Evolutionary conservation across 2,797 vertebrate genomes (phyloP).

Genomic region (Neoniphon sammara): DNA sequence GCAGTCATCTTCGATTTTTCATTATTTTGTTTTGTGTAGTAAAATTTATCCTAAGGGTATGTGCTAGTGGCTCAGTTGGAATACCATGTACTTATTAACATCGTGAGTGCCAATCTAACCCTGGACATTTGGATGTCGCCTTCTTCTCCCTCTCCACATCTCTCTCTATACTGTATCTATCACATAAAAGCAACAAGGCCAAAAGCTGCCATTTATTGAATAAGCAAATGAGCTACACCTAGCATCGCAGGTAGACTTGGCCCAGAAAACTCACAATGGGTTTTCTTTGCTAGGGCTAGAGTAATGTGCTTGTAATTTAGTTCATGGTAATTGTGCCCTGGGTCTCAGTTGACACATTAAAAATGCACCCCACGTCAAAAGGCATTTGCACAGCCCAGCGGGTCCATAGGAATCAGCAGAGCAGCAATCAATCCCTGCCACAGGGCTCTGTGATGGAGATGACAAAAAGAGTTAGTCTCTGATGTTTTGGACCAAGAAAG

Average conservation of each 20-base stretch:
- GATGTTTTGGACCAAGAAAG: slow-evolving; percentile 38
- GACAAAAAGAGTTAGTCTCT: slow-evolving; percentile 50
- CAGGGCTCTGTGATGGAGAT: slow-evolving; percentile 51
- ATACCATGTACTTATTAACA: too few species aligned
- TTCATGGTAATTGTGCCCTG: slow-evolving; percentile 55
- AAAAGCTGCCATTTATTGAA: slow-evolving; percentile 11
- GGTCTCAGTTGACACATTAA: slow-evolving; percentile 69
- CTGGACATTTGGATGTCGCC: not conserved
- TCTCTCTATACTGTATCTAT: not conserved
- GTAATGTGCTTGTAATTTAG: slow-evolving; percentile 51
- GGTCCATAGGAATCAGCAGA: slow-evolving; percentile 63
- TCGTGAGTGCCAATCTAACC: not conserved
- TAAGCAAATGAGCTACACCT: slow-evolving; percentile 27
- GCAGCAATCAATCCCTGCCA: slow-evolving; percentile 72
- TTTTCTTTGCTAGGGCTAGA: slow-evolving; percentile 14
- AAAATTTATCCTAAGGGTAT: too few species aligned
- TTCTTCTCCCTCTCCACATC: not conserved
- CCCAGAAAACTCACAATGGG: slow-evolving; percentile 18
- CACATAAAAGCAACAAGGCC: slow-evolving; percentile 3
- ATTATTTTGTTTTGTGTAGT: not conserved
- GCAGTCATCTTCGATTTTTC: too few species aligned
- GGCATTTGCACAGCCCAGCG: slow-evolving; percentile 75
- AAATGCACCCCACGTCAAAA: slow-evolving; percentile 73
- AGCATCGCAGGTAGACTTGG: not conserved
- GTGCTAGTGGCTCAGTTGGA: too few species aligned